Conservation (phyloP, 2,797 vertebrate genomes). For the Astyanax mexicanus region DNA sequence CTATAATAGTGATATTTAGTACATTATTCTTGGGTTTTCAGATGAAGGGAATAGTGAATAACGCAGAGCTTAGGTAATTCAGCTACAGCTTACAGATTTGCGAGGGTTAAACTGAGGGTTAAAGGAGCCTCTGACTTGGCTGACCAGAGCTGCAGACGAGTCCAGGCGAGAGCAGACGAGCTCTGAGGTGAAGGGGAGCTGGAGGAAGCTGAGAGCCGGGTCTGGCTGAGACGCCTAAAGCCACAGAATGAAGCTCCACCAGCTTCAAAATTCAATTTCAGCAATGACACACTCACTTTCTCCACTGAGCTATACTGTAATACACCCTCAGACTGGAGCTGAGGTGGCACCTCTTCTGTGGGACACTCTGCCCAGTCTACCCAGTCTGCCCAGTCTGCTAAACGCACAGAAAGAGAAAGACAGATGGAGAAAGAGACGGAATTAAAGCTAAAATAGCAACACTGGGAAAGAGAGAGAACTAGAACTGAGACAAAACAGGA, state of each 20-base stretch:
- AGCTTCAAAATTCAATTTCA: constrained; percentile 39
- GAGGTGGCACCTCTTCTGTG: constrained; percentile 39
- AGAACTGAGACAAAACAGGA: too few relatives aligned
- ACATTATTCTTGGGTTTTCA: too few relatives aligned
- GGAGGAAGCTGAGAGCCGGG: neutral
- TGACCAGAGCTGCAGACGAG: constrained; percentile 8
- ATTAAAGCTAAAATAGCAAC: neutral
- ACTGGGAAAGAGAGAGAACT: neutral
- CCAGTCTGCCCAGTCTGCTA: constrained; percentile 13
- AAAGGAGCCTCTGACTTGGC: neutral
- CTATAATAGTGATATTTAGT: too few relatives aligned
- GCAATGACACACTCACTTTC: constrained; percentile 48
- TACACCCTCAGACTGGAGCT: constrained; percentile 3
- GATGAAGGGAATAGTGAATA: too few relatives aligned
- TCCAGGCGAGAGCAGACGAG: neutral
- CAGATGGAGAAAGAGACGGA: constrained; percentile 1
- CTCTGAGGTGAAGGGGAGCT: neutral
- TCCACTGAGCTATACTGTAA: constrained; percentile 37
- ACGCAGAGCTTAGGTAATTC: too few relatives aligned
- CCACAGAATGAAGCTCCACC: constrained; percentile 45
- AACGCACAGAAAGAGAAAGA: constrained; percentile 9
- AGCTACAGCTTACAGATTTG: too few relatives aligned
- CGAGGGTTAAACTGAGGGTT: neutral
- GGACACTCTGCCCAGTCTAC: constrained; percentile 22
- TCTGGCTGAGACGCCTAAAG: constrained; percentile 11